These are phyloP conservation scores for Anolis sagrei DNA, from an alignment of 2,113 vertebrate genomes.

Conservation along the genomic window DNA sequence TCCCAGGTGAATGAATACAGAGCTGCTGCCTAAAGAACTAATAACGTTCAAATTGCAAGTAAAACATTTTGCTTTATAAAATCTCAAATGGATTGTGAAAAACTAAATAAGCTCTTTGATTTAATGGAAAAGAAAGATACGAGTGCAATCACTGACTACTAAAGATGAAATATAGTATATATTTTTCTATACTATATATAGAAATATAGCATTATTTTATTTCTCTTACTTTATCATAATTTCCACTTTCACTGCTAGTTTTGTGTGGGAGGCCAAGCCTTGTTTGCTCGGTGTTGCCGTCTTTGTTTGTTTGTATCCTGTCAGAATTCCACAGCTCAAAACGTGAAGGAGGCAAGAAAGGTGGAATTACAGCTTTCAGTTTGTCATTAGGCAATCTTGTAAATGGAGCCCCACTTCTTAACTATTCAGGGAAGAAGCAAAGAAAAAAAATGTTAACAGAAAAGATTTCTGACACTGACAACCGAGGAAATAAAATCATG, in stretches of 20 bases:
- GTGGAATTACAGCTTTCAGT: slow-evolving; percentile 96
- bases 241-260: slow-evolving; percentile 81
- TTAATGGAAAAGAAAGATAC: neutral
- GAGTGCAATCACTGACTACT: neutral
- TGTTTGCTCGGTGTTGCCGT: slow-evolving; percentile 82
- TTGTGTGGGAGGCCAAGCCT: slow-evolving; percentile 86
- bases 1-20: neutral
- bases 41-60: neutral
- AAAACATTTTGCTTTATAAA: neutral
- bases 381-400: slow-evolving; percentile 94
- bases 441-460: slow-evolving; percentile 44
- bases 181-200: too few relatives aligned
- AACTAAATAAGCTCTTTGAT: neutral
- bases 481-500: slow-evolving; percentile 10
- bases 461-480: neutral
- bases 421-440: slow-evolving; percentile 62
- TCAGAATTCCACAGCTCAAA: slow-evolving; percentile 96
- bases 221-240: slow-evolving; percentile 86
- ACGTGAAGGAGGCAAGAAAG: slow-evolving; percentile 94
- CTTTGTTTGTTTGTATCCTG: slow-evolving; percentile 80
- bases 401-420: slow-evolving; percentile 89
- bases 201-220: neutral
- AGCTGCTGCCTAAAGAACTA: neutral
- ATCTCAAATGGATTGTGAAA: neutral
- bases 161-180: slow-evolving; percentile 2